A percentile compares a stretch with the other conserved stretches of the same genome.
phyloP scores from a whole-genome alignment of 2,888 invertebrate species.

The Leucoptera coffeella region DNA sequence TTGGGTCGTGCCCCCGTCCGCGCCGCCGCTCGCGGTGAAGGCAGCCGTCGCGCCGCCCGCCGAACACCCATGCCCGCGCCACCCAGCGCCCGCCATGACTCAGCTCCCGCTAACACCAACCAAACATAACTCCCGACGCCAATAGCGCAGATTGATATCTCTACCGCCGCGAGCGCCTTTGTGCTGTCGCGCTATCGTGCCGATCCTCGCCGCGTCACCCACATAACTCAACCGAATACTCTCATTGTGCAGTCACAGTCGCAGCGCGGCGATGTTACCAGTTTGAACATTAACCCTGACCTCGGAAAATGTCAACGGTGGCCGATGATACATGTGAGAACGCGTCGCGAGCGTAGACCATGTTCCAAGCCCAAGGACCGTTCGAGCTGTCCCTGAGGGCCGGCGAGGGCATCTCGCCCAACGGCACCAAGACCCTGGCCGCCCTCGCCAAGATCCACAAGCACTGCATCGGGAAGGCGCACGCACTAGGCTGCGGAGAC shows the following conservation, averaged over 20 bases:
- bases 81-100: neutral
- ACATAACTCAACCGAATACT: constrained; percentile 19
- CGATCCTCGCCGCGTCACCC: constrained; percentile 24
- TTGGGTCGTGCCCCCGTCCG: constrained; percentile 10
- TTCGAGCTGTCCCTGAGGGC: constrained; percentile 57
- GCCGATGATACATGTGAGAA: constrained; percentile 17
- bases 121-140: too few species aligned
- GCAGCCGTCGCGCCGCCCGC: constrained; percentile 4
- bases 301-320: constrained; percentile 26
- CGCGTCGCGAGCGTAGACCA: constrained; percentile 15
- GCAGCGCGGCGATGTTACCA: constrained; percentile 23
- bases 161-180: constrained; percentile 1
- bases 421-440: constrained; percentile 42
- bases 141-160: constrained; percentile 10
- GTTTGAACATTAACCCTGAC: constrained; percentile 18
- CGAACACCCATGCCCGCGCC: too few species aligned
- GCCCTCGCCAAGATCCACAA: constrained; percentile 58
- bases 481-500: constrained; percentile 64
- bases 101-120: constrained; percentile 1
- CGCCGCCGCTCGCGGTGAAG: constrained; percentile 3
- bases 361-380: constrained; percentile 48
- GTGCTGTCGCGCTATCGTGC: constrained; percentile 13
- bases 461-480: constrained; percentile 70
- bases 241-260: constrained; percentile 29
- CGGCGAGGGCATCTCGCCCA: constrained; percentile 38